Base-by-base conservation (phyloP, 2,888 invertebrate genomes). In the Napeogenes inachia region DNA sequence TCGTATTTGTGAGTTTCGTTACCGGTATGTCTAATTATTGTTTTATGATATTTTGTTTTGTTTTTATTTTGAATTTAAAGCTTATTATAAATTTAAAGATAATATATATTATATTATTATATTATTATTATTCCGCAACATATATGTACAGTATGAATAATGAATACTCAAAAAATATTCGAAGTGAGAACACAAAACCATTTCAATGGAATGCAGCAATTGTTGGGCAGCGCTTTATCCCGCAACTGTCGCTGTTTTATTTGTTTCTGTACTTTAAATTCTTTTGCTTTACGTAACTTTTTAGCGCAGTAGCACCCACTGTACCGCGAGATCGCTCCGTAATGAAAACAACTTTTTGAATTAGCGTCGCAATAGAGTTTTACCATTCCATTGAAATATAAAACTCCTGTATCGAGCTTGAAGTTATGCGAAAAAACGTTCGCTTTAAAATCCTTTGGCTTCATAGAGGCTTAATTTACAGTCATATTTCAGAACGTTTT, bases 281-380 rank as follows among this genome's bases (percentile, higher is more conserved):
- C 84, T 83, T 87, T 84, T 79, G 83, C 81, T 85, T 83, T 82
- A 83, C 84, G 77, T 78, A 77, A 82, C 80, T 81, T 80, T 78
- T 79, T 76, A 77, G 75, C 76, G 77, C 76, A 74, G 76, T 65
- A 70, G 75, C 71, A 70, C 73, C 73, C 78, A 80, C 75, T 78
- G 77, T 77, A 77, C 76, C 80, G 80, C 78, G 80, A 84, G 79
- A 84, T 76, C 78, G 80, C 78, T 81, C 71, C 73, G 75, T 83
- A 87, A 88, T 87, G 86, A 84, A 88, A 88, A 81, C 83, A 85
- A 89, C 88, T 89, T 89, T 89, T 84, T 88, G 83, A 89, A 89
- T 87, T 85, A 87, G 84, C 85, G 83, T 84, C 82, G 80, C 81
- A 78, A 81, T 82, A 80, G 81, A 80, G 81, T 78, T 83, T 80